A percentile compares a stretch with the other conserved stretches of the same genome.
Conservation (phyloP, 1,140 invertebrate genomes). For the Saccostrea echinata region DNA sequence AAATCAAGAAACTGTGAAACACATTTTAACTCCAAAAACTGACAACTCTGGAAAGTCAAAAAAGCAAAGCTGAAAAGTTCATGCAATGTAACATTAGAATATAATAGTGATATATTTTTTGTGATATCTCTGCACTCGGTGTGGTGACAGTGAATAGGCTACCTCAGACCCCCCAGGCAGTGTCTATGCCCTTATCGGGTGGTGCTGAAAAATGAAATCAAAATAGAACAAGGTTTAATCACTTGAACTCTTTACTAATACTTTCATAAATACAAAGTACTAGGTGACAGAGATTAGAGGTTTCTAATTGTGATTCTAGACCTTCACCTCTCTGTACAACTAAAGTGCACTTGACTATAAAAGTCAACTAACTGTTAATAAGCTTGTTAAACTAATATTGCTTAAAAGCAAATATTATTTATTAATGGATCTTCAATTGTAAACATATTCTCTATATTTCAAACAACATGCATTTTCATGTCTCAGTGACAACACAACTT, state of each 20-base stretch:
- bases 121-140: constrained; percentile 25
- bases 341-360: too few species aligned
- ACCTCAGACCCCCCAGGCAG: constrained; percentile 43
- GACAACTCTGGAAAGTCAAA: constrained; percentile 10
- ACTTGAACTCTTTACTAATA: background rate
- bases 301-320: too few species aligned
- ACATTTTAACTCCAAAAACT: background rate
- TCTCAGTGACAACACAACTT: background rate
- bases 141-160: constrained; percentile 33
- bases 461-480: too few species aligned
- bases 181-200: constrained; percentile 40
- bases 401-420: too few species aligned
- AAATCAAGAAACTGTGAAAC: too few species aligned
- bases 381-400: too few species aligned
- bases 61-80: constrained; percentile 6
- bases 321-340: too few species aligned
- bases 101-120: constrained; percentile 8
- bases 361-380: too few species aligned
- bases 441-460: too few species aligned
- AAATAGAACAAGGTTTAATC: background rate
- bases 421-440: too few species aligned
- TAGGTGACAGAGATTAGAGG: too few species aligned
- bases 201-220: constrained; percentile 30
- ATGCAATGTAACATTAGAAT: constrained; percentile 30
- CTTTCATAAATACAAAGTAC: background rate